Conservation (phyloP, 2,113 vertebrate genomes). For the Romanogobio albipinnatus region DNA sequence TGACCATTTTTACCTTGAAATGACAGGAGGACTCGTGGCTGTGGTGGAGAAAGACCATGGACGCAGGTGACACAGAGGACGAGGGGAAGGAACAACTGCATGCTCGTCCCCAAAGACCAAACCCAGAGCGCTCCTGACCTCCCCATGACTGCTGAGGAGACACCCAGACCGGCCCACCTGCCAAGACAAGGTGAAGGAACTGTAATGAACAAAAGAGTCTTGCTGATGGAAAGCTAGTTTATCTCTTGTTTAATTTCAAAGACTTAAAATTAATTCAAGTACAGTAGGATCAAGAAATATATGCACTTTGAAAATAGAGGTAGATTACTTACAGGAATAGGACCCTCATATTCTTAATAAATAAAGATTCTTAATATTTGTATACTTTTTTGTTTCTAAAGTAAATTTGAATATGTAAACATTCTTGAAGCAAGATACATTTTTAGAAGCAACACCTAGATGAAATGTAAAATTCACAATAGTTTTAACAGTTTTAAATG, state of each 20-base stretch:
- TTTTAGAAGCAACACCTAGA: too few relatives aligned
- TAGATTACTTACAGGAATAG: not conserved
- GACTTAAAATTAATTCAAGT: not conserved
- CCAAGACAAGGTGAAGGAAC: constrained; percentile 6
- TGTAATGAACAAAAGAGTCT: not conserved
- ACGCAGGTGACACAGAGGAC: constrained; percentile 58
- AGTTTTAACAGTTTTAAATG: too few relatives aligned
- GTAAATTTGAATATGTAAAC: too few relatives aligned
- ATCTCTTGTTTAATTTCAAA: constrained; percentile 1
- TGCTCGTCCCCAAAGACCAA: constrained; percentile 56
- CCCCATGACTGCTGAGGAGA: constrained; percentile 65
- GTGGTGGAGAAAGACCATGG: constrained; percentile 66
- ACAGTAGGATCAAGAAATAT: not conserved
- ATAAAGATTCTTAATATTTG: too few relatives aligned
- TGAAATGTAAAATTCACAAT: too few relatives aligned
- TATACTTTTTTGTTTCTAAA: too few relatives aligned
- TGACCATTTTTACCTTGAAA: constrained; percentile 70
- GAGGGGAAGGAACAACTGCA: constrained; percentile 57
- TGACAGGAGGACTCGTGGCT: constrained; percentile 75
- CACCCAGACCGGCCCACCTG: constrained; percentile 52
- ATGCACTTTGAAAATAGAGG: not conserved
- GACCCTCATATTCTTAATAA: not conserved
- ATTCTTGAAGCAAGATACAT: too few relatives aligned
- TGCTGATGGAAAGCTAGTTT: not conserved
- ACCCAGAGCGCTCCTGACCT: constrained; percentile 59